These are phyloP conservation scores for Ctenochaetus hawaiiensis DNA, from an alignment of 2,797 vertebrate species.

Conservation along the genomic window DNA sequence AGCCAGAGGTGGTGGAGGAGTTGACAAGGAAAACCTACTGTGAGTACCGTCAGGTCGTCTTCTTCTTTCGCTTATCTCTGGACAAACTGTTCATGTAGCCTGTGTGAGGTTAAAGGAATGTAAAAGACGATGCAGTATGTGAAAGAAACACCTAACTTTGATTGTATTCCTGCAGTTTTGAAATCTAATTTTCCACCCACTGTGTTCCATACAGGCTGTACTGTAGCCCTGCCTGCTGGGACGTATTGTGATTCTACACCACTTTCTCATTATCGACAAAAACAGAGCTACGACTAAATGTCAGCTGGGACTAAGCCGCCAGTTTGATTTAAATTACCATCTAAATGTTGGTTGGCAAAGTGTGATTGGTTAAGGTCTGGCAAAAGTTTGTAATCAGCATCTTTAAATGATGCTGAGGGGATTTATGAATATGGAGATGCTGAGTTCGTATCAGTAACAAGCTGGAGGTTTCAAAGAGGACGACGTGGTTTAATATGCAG, in stretches of 20 bases:
- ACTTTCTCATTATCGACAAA: slow-evolving; percentile 40
- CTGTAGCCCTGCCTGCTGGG: slow-evolving; percentile 19
- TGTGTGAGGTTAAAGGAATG: background rate
- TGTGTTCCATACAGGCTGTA: slow-evolving; percentile 29
- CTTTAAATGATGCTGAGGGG: slow-evolving; percentile 58
- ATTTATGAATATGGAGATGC: slow-evolving; percentile 67
- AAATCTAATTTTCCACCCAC: slow-evolving; percentile 31
- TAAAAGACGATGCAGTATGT: slow-evolving; percentile 15
- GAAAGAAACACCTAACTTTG: slow-evolving; percentile 8
- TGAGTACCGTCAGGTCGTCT: slow-evolving; percentile 84
- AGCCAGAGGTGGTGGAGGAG: slow-evolving; percentile 97
- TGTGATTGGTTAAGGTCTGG: slow-evolving; percentile 52
- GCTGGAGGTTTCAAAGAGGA: slow-evolving; percentile 24
- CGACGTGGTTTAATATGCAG: slow-evolving; percentile 39
- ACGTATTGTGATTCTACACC: slow-evolving; percentile 25
- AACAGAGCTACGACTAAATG: slow-evolving; percentile 38
- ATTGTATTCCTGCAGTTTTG: slow-evolving; percentile 25
- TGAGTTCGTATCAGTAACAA: slow-evolving; percentile 43
- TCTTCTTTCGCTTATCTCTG: slow-evolving; percentile 1
- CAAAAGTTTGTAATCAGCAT: slow-evolving; percentile 61
- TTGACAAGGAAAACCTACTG: slow-evolving; percentile 97
- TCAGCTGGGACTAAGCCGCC: slow-evolving; percentile 39
- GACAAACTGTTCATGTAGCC: slow-evolving; percentile 5
- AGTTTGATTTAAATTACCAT: slow-evolving; percentile 54
- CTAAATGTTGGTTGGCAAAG: slow-evolving; percentile 46